Base-by-base conservation (phyloP, 2,888 invertebrate genomes). In the Argynnis bischoffii region DNA sequence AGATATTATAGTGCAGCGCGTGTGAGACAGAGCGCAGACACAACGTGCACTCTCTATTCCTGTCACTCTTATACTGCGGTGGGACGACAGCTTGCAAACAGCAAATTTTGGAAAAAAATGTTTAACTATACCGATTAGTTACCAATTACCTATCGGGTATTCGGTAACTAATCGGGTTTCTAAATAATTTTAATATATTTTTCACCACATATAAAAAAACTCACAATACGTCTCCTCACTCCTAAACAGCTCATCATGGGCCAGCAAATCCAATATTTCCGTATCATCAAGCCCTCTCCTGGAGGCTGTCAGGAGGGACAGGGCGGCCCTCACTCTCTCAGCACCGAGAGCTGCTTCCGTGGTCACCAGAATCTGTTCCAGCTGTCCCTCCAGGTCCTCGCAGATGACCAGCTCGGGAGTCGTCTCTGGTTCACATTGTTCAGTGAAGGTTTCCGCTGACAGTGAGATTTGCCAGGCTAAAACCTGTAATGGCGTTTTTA, bases 261-360 rank as follows among this genome's bases (percentile, higher is more conserved):
- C 94, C 70, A 96, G 78, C 71, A 95, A 86, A 78, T 95, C 96
- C 78, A 96, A 88, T 84, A 97, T 95, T 90, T 98, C 98, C 5
- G 96, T 95, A 79, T 97, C 96, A 21, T 96, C 95, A 56, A 98
- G 92, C 2, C 98, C 98, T 81, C 96, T 94, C 65, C 96, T 94
- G 8, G 97, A 94, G 3, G 96, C 95, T 0, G 96, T 94, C 68
- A 97, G 89, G 70, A 97, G 93, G 2, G 96, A 95, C 50, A 97
- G 88, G 64, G 96, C 94, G 63, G 94, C 92, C 79, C 94, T 94
- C 16, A 96, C 95, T 72, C 95, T 93, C 41, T 94, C 94, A 51
- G 92, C 90, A 0, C 95, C 95, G 57, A 96, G 90, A 61, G 95
- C 95, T 1, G 93, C 93, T 83, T 96, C 96, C 41, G 95, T 89